These are phyloP conservation scores for Petaurus breviceps DNA, from an alignment of 2,113 vertebrate species.

Conservation along the genomic window DNA sequence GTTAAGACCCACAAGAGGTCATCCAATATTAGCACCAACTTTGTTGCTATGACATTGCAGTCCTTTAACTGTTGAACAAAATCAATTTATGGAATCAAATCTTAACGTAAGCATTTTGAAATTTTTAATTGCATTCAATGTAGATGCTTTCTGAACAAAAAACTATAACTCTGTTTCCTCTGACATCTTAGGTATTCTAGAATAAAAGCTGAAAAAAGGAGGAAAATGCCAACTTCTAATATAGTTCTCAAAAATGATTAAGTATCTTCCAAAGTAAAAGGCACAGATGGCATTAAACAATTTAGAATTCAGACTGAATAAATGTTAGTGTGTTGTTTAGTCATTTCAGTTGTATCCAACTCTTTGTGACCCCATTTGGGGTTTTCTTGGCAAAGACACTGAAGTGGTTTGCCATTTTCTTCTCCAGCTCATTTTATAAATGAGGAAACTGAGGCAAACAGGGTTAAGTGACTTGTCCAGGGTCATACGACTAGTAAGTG, in stretches of 20 bases:
- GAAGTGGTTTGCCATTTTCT: background rate
- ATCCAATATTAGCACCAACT: constrained; percentile 95
- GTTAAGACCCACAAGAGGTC: constrained; percentile 99
- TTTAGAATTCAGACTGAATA: background rate
- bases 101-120: constrained; percentile 30
- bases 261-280: background rate
- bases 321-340: background rate
- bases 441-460: background rate
- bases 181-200: background rate
- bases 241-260: background rate
- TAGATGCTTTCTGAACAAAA: constrained; percentile 13
- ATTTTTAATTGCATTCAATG: constrained; percentile 39
- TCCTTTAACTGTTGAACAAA: constrained; percentile 90
- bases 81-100: constrained; percentile 56
- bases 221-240: background rate
- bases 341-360: background rate
- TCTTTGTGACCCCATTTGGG: background rate
- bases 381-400: background rate
- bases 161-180: constrained; percentile 34
- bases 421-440: background rate
- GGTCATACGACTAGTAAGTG: background rate
- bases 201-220: background rate
- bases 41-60: constrained; percentile 97
- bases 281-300: background rate
- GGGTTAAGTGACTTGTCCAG: background rate